These are phyloP conservation scores for Novumbra hubbsi DNA, from an alignment of 2,797 vertebrate species.

Conservation along the genomic window DNA sequence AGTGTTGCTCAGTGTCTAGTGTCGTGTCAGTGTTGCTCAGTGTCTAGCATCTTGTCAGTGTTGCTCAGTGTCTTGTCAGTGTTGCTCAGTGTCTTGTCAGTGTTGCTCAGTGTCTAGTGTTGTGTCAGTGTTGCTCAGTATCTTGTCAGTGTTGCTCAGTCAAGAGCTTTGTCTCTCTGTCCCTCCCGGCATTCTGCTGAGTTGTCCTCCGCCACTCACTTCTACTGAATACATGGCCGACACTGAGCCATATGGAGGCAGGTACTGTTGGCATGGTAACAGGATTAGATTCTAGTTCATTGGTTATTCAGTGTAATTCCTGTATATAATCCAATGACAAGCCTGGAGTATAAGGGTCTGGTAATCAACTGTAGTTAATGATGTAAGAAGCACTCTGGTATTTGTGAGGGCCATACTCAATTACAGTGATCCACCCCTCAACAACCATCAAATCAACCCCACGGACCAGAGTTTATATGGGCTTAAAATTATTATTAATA, in stretches of 20 bases:
- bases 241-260: slow-evolving; percentile 31
- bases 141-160: too few species aligned
- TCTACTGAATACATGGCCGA: slow-evolving; percentile 4
- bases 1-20: too few species aligned
- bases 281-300: slow-evolving; percentile 34
- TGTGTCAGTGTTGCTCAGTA: too few species aligned
- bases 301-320: slow-evolving; percentile 30
- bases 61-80: too few species aligned
- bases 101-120: too few species aligned
- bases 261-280: slow-evolving; percentile 14
- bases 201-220: neutral
- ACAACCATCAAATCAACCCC: neutral
- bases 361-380: slow-evolving; percentile 38
- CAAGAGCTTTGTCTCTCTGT: neutral
- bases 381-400: slow-evolving; percentile 27
- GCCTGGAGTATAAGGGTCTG: slow-evolving; percentile 22
- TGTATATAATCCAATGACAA: slow-evolving; percentile 24
- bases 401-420: slow-evolving; percentile 18
- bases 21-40: too few species aligned
- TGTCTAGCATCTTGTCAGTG: too few species aligned
- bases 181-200: neutral
- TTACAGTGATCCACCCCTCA: slow-evolving; percentile 11
- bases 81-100: too few species aligned
- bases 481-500: neutral
- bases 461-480: neutral